phyloP scores from a whole-genome alignment of 2,888 invertebrate genomes.

The Dryobota labecula region DNA sequence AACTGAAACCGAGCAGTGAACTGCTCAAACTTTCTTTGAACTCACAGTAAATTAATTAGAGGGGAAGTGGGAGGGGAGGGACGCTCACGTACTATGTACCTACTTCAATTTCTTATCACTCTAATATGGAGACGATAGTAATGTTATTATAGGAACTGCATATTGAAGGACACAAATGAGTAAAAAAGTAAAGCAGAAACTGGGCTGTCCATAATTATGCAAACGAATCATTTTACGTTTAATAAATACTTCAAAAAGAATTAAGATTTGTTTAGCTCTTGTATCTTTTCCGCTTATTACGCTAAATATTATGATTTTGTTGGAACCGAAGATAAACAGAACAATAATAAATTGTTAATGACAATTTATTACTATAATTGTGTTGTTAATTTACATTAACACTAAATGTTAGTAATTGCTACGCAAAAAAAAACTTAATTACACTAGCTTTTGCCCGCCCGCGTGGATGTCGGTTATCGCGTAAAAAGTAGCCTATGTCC shows the following conservation, averaged over 20 bases:
- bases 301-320: not conserved
- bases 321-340: too few species aligned
- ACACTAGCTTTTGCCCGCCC: too few species aligned
- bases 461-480: too few species aligned
- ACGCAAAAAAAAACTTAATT: too few species aligned
- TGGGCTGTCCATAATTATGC: not conserved
- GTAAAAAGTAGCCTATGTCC: too few species aligned
- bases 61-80: not conserved
- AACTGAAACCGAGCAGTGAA: constrained; percentile 10
- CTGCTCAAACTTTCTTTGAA: constrained; percentile 29
- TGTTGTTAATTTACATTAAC: not conserved
- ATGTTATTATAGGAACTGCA: not conserved
- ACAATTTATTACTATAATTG: too few species aligned
- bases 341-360: too few species aligned
- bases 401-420: not conserved
- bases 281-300: not conserved
- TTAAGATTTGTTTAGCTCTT: not conserved
- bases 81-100: not conserved
- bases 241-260: not conserved
- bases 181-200: not conserved
- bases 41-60: constrained; percentile 34
- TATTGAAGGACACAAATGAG: not conserved
- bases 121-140: not conserved
- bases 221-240: not conserved
- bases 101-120: constrained; percentile 17